These are phyloP conservation scores for Heterohyrax brucei DNA, from an alignment of 2,797 vertebrate species.

Conservation along the genomic window DNA sequence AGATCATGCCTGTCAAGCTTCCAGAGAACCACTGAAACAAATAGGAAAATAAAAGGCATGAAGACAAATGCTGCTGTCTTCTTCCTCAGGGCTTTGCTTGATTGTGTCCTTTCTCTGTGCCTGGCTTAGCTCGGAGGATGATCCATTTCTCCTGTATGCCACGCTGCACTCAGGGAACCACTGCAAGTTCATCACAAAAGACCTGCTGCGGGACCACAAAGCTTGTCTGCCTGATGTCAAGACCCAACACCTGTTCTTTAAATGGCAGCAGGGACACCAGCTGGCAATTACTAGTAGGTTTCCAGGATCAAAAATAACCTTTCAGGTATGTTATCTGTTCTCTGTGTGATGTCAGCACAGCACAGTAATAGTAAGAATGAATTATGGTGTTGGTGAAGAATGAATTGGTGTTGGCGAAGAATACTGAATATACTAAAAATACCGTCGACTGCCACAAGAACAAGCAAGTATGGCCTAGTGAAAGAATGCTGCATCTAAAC, in stretches of 20 bases:
- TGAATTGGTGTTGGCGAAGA: no score
- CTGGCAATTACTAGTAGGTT: slow-evolving; percentile 88
- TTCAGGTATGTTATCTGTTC: slow-evolving; percentile 92
- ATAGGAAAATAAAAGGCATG: neutral
- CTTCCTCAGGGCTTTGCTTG: slow-evolving; percentile 38
- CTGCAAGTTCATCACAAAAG: slow-evolving; percentile 95
- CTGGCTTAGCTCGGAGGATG: slow-evolving; percentile 95
- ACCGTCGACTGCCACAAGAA: no score
- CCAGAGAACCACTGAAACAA: slow-evolving; percentile 10
- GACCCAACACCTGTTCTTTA: slow-evolving; percentile 95
- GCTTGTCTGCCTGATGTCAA: slow-evolving; percentile 93
- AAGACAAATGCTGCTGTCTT: slow-evolving; percentile 34
- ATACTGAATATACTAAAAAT: no score
- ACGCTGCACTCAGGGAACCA: slow-evolving; percentile 95
- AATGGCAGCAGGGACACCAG: slow-evolving; percentile 98
- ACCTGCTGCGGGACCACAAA: slow-evolving; percentile 98
- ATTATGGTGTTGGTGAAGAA: no score
- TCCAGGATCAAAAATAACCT: slow-evolving; percentile 89
- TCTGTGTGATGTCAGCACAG: neutral
- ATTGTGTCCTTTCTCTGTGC: slow-evolving; percentile 76
- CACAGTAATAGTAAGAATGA: slow-evolving; percentile 18
- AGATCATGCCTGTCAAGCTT: slow-evolving; percentile 1
- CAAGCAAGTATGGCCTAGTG: neutral
- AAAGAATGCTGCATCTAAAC: neutral
- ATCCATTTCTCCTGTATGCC: slow-evolving; percentile 97